Evolutionary conservation across 2,113 vertebrate species (phyloP), one percentile per base, ranked within the genome.

Genomic region (Chlorocebus sabaeus): DNA sequence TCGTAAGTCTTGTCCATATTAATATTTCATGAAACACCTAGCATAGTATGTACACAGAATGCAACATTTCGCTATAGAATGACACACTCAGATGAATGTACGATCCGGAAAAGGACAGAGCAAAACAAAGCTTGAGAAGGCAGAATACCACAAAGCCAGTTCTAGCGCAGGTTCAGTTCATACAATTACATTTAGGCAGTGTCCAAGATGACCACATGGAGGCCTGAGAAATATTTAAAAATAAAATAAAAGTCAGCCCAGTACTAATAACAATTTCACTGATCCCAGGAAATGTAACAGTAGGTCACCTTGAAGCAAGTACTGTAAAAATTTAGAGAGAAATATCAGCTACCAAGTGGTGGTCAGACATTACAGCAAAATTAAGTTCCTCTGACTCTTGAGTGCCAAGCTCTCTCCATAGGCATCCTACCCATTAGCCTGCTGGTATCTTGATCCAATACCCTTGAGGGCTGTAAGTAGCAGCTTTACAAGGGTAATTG

Each of bases 401-500:
- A 75, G 43, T 6, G 1, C 89, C 82, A 94, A 85, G 59, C 64
- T 94, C 88, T 93, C 95, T 96, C 94, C n/a, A 18, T 72, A 86
- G 94, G 94, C 87, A 80, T 94, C 93, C 43, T 95, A 89, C 90
- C 97, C 95, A 93, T 98, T 98, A 97, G 97, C 89, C 61, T 93
- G 89, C 81, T 14, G 8, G 84, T 84, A 96, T 93, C 90, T 97
- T 89, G 92, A 97, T 97, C 90, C 75, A 87, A 91, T 97, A 97
- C 94, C 90, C 96, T 96, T 84, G 96, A 96, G 97, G 93, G 88
- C 91, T 97, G 85, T 97, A 89, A 96, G 89, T 73, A 95, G 94
- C 97, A 95, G 86, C 82, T 97, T 97, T 98, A 95, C 97, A 96
- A 98, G 97, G 94, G 94, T 98, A 98, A 98, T 97, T 98, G 97